Evolutionary conservation across 2,797 vertebrate species (phyloP), one percentile per base, ranked within the genome.

Genomic region (Argyrosomus regius): DNA sequence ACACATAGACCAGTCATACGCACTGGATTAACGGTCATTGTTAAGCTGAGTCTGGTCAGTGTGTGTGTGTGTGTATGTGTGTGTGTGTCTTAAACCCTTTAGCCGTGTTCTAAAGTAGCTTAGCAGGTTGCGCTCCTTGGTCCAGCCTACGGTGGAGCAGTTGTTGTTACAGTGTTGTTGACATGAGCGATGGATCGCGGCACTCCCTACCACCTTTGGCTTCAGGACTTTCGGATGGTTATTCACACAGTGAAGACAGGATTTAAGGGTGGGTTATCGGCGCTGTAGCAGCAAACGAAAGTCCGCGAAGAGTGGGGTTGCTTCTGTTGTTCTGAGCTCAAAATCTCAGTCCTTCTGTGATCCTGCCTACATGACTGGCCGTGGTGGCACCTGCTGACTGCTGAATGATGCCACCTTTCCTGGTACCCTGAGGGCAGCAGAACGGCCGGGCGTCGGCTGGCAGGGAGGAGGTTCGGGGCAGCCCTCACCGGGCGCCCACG

Each of bases 21-120:
- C 62, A 56, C 64, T 41, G 84, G 93, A 93, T 93, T 91, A 93
- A 39, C 46, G 53, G 68, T 83, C 77, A 87, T 80, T 77, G 81
- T 84, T 93, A 87, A 93, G 77, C 83, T 56, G 14, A 61, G 84
- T 89, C 66, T 87, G 84, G 81, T 80, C 79, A 43, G 76, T 9
- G 80, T 57, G 56, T 54, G 63, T 60, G 61, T 77, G 83, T 52
- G 66, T 77, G 73, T 68, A 61, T 68, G 54, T 26, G 48, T 62
- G 83, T 69, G 57, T 75, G 74, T 78, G 80, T 81, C 76, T 88
- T 93, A 94, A 95, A 94, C 85, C 91, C 85, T 92, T 91, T 78
- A 92, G 92, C 86, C 24, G 70, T 85, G 82, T 89, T 92, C 72
- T 72, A 95, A 94, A 95, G 92, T 85, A 92, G 95, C 92, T 95